Base-by-base conservation (phyloP, 2,888 invertebrate species). In the Digitonthophagus gazella region DNA sequence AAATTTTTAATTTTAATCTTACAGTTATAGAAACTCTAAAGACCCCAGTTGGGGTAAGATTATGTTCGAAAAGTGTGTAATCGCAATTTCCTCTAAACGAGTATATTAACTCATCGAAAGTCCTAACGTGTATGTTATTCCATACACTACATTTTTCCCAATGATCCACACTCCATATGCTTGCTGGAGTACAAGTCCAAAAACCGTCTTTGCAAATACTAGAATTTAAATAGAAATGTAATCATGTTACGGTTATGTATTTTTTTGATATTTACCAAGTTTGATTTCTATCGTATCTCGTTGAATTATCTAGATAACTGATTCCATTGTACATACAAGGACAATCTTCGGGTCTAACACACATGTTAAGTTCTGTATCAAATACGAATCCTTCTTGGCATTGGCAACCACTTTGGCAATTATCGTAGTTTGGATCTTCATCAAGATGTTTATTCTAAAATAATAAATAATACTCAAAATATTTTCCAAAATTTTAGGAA, bases 331-430 rank as follows among this genome's bases (percentile, higher is more conserved):
- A 19, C 15, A 44, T 15, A 19, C 65, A 65, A 2, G 65, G 65
- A 18, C 65, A 65, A 55, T 65, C 55, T 16, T 15, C 55, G 19
- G 65, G 65, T 55, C 55, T 65, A 8, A 55, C 55, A n/a, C 65
- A 65, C 11, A 5, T 1, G 14, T 15, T 15, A 2, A 54, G 16
- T 54, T 15, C 16, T 16, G 44, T 15, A 65, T 65, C 55, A 3
- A 65, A 55, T 15, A 65, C 55, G 19, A 55, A 65, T 16, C 65
- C 65, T 54, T 15, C 55, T 15, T 18, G 11, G 11, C 65, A 65
- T 18, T 65, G 65, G 11, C 65, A 65, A 8, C 15, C 55, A 8
- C 18, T 15, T 55, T 65, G n/a, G 19, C 65, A 65, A 15, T 14
- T 55, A 11, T 65, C 5, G 18, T 61, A 61, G 18, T 19, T 61